phyloP scores from a whole-genome alignment of 2,113 vertebrate genomes.

The Heteronetta atricapilla region DNA sequence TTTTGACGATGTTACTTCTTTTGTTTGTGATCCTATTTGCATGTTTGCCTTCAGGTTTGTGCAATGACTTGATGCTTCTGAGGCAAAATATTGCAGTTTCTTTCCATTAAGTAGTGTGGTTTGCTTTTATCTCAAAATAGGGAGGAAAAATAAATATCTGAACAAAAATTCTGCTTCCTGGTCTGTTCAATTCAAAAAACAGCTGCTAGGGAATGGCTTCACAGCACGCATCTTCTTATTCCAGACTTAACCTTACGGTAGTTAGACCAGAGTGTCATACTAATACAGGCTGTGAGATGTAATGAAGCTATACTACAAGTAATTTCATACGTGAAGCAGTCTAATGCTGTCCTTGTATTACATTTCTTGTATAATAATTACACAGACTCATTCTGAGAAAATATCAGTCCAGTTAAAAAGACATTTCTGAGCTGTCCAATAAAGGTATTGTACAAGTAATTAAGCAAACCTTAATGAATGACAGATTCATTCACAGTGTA shows the following conservation, averaged over 20 bases:
- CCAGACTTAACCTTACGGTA: neutral
- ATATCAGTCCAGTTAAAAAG: neutral
- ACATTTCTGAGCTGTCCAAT: neutral
- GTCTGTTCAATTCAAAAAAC: neutral
- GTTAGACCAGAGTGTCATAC: neutral
- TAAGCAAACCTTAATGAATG: neutral
- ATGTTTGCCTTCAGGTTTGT: neutral
- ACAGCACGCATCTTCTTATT: neutral
- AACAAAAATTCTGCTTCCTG: neutral
- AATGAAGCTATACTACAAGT: neutral
- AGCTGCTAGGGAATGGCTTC: neutral
- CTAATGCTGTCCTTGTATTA: neutral
- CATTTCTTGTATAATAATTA: neutral
- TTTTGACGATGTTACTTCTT: neutral
- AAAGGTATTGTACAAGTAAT: neutral
- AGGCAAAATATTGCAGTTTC: neutral
- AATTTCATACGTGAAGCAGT: neutral
- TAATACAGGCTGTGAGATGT: neutral
- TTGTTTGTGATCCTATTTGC: neutral
- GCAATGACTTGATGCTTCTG: neutral
- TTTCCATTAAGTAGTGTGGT: neutral
- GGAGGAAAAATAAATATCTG: neutral
- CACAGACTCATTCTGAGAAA: neutral
- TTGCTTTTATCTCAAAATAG: neutral
- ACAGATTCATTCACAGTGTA: neutral